Evolutionary conservation across 2,888 invertebrate genomes (phyloP).

Genomic region (Scaeva pyrastri): DNA sequence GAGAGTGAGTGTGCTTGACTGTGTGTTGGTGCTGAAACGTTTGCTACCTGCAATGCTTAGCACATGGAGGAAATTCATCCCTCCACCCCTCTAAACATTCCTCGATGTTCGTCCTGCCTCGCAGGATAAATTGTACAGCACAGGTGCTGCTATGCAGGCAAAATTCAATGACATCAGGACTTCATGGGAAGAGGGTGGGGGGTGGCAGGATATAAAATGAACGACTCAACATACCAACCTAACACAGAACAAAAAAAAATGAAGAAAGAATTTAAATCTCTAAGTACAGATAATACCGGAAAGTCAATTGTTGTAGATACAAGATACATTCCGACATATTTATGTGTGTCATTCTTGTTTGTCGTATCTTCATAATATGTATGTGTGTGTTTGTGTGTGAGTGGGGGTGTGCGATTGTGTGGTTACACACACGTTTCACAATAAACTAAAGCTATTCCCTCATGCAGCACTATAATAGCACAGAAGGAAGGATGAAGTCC

Average conservation of each 20-base stretch:
- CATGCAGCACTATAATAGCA: constrained; percentile 14
- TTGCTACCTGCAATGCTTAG: constrained; percentile 32
- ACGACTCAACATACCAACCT: background rate
- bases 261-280: constrained; percentile 60
- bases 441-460: constrained; percentile 3
- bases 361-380: constrained; percentile 24
- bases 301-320: constrained; percentile 73
- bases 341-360: background rate
- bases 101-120: constrained; percentile 19
- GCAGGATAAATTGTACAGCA: no score
- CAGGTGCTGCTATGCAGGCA: constrained; percentile 58
- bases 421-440: background rate
- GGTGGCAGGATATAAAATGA: constrained; percentile 52
- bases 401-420: background rate
- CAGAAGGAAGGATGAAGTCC: constrained; percentile 53
- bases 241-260: constrained; percentile 1
- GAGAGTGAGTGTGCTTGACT: background rate
- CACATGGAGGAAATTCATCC: constrained; percentile 7
- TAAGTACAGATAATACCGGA: constrained; percentile 75
- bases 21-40: constrained; percentile 20
- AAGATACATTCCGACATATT: background rate
- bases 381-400: no score
- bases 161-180: constrained; percentile 36
- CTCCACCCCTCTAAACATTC: constrained; percentile 34
- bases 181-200: constrained; percentile 26